Evolutionary conservation across 2,888 invertebrate genomes (phyloP), one percentile per base, ranked within the genome.

Genomic region (Nomada hirtipes): DNA sequence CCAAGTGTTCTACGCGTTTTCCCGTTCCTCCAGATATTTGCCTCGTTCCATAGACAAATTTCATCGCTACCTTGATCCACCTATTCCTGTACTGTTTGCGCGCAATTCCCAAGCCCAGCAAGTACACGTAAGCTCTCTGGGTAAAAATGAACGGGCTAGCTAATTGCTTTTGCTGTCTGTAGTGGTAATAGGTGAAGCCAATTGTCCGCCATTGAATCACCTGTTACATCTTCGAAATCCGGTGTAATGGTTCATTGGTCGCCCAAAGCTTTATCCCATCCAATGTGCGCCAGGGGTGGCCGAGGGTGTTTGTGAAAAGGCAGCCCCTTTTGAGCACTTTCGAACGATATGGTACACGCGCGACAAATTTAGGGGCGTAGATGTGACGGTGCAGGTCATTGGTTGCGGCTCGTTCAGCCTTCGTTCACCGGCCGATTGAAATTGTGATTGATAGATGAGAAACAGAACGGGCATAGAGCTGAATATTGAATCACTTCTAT

Each of bases 181-280:
- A 36, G 36, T 10, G 47, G 47, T 10, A 10, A 47, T 10, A 47
- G 0, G n/a, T 15, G 11, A 29, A 9, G 42, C 47, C 52, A 53
- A 64, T 53, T 59, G 64, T 50, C 61, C 60, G 61, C 69, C 68
- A 65, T 55, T 61, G 11, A 26, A 44, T 76, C 85, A 83, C 83
- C 83, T 86, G 86, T 81, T 76, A 74, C 72, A 23, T 20, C 29
- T 15, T 29, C 67, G 36, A 78, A 65, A 68, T 77, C 79, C 47
- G 55, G 44, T 36, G 72, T 73, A 78, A 76, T 57, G 79, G 82
- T 84, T 87, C 76, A 85, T 85, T 78, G 86, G 79, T 65, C 59
- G 50, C 2, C 20, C 23, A 52, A 61, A 55, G 64, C 64, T 64
- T 53, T 36, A 61, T 69, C 50, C 53, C 47, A 11, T 69, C 79